These are phyloP conservation scores for Samia ricini DNA, from an alignment of 1,140 invertebrate species.

Conservation along the genomic window DNA sequence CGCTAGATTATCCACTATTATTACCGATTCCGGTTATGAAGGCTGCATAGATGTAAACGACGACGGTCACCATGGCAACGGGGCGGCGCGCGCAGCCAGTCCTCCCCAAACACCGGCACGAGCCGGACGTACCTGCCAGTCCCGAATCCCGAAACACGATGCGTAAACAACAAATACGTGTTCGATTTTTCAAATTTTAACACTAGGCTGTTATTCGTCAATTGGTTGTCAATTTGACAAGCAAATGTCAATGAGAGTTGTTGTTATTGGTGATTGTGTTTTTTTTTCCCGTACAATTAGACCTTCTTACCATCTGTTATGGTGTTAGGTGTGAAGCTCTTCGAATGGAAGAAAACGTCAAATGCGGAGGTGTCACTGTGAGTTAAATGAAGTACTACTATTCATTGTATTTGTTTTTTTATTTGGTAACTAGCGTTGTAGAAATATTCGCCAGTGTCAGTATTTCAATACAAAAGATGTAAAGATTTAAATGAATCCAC, in stretches of 20 bases:
- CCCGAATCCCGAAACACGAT: slow-evolving; percentile 7
- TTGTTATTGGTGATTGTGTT: background rate
- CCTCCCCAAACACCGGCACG: slow-evolving; percentile 29
- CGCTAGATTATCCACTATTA: background rate
- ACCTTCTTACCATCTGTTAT: slow-evolving; percentile 11
- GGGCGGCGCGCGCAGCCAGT: slow-evolving; percentile 63
- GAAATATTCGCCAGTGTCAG: no score
- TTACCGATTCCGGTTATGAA: background rate
- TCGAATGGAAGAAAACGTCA: slow-evolving; percentile 49
- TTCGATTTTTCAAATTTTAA: background rate
- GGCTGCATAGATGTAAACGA: background rate
- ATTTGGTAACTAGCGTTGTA: no score
- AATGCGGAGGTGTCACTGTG: slow-evolving; percentile 40
- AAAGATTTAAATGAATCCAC: no score
- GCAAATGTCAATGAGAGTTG: background rate
- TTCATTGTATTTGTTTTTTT: no score
- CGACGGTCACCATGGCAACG: slow-evolving; percentile 45
- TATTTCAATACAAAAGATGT: no score
- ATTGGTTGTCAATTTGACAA: background rate
- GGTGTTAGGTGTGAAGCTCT: slow-evolving; percentile 4
- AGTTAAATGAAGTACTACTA: no score
- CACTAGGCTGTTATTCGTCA: background rate
- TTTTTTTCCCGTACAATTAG: background rate
- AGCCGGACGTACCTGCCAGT: slow-evolving; percentile 46
- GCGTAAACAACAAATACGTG: slow-evolving; percentile 32